Evolutionary conservation across 2,888 invertebrate genomes (phyloP), one percentile per base, ranked within the genome.

Genomic region (Anarsia innoxiella): DNA sequence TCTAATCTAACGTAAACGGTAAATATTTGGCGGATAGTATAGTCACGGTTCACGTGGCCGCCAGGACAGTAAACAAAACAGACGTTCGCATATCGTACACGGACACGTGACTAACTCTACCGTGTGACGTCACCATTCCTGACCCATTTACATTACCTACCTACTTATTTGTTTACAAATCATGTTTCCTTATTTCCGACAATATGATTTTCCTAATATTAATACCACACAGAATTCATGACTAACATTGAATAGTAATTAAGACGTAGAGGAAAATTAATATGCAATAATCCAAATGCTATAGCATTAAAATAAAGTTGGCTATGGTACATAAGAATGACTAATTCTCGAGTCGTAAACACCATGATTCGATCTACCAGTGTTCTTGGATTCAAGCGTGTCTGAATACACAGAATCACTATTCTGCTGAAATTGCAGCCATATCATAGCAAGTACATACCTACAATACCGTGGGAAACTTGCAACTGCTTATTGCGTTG

Each of bases 21-120:
- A 37, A 19, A 42, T 40, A 44, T 51, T 39, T 32, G 41, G 40
- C 31, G 34, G 48, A 50, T 53, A 48, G 44, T 31, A 43, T 45
- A 49, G 61, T 53, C 11, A 11, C 34, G 29, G 50, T 58, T 61
- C 63, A 66, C 59, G 59, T 59, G 56, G 45, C 58, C 41, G 45
- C 28, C 50, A 47, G 60, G 33, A 26, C 26, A 49, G 29, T 64
- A 61, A 66, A 70, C 57, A 72, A 72, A 64, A 51, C 47, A 46
- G 49, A 37, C n/a, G n/a, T n/a, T n/a, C n/a, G n/a, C n/a, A n/a
- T n/a, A n/a, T n/a, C n/a, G n/a, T n/a, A n/a, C n/a, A n/a, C 51
- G 46, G 46, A 51, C 66, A 72, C 65, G 66, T 69, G 67, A 66
- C 51, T 49, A n/a, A n/a, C n/a, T n/a, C n/a, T n/a, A 13, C 32